Conservation (phyloP, 2,797 vertebrate species). For the Spondyliosoma cantharus region DNA sequence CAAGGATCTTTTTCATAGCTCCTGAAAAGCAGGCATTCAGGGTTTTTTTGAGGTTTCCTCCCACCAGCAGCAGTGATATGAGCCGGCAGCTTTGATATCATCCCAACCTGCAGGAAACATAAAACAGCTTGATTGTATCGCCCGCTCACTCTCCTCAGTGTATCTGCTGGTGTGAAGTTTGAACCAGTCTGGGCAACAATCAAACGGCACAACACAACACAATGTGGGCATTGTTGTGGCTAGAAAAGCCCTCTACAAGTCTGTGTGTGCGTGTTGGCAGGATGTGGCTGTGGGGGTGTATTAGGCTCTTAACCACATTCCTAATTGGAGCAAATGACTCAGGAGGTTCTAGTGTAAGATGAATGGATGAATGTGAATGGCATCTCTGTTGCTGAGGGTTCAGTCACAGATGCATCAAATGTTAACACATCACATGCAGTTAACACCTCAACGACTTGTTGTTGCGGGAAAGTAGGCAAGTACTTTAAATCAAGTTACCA, state of each 20-base stretch:
- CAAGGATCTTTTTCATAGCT: not conserved
- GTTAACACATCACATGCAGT: slow-evolving; percentile 15
- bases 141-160: slow-evolving; percentile 18
- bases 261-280: slow-evolving; percentile 9
- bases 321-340: slow-evolving; percentile 69
- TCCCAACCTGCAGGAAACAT: slow-evolving; percentile 50
- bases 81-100: slow-evolving; percentile 34
- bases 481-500: not conserved
- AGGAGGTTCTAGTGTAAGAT: slow-evolving; percentile 48
- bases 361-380: slow-evolving; percentile 73
- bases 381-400: slow-evolving; percentile 63
- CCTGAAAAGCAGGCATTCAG: slow-evolving; percentile 20
- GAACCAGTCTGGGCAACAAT: slow-evolving; percentile 49
- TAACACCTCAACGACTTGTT: not conserved
- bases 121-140: slow-evolving; percentile 52
- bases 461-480: not conserved
- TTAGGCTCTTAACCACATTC: slow-evolving; percentile 63
- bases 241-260: slow-evolving; percentile 38
- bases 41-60: slow-evolving; percentile 21
- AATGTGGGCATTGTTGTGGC: slow-evolving; percentile 74
- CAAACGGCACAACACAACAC: slow-evolving; percentile 55
- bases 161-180: slow-evolving; percentile 61
- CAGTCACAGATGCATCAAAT: slow-evolving; percentile 63
- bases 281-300: not conserved
- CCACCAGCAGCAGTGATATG: slow-evolving; percentile 20